A percentile compares a stretch with the other conserved stretches of the same genome.
These are phyloP conservation scores for Conus betulinus DNA, from an alignment of 1,140 invertebrate species.

Conservation along the genomic window DNA sequence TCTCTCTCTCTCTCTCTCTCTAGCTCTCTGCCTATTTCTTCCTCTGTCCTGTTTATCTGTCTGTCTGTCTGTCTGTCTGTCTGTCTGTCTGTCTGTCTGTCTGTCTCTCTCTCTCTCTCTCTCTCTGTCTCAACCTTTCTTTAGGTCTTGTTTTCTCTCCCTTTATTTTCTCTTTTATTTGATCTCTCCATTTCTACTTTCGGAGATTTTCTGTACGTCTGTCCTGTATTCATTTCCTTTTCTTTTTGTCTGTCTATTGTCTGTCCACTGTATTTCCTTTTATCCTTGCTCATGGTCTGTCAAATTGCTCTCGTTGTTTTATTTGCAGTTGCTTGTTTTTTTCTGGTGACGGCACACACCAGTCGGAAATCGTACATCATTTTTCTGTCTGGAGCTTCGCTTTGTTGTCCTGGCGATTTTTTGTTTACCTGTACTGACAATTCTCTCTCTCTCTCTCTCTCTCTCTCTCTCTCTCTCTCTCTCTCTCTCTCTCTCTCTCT, in stretches of 20 bases:
- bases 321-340: too few relatives aligned
- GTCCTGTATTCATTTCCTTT: background rate
- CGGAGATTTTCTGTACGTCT: background rate
- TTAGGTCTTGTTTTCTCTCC: background rate
- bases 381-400: too few relatives aligned
- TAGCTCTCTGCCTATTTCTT: background rate
- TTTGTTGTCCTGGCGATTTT: too few relatives aligned
- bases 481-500: too few relatives aligned
- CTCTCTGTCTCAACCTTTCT: background rate
- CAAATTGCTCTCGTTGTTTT: too few relatives aligned
- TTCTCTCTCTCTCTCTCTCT: too few relatives aligned
- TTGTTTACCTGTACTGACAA: too few relatives aligned
- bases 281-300: background rate
- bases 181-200: too few relatives aligned
- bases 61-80: background rate
- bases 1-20: conserved; percentile 8
- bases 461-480: too few relatives aligned
- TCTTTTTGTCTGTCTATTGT: background rate
- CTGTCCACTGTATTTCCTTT: background rate
- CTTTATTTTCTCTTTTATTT: too few relatives aligned
- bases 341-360: too few relatives aligned
- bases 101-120: background rate
- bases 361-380: too few relatives aligned
- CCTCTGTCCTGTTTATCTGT: background rate
- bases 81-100: background rate